Percentiles rank a stretch among this genome's conserved stretches.
phyloP scores from a whole-genome alignment of 1,140 invertebrate genomes.

The Dendrolimus punctatus region DNA sequence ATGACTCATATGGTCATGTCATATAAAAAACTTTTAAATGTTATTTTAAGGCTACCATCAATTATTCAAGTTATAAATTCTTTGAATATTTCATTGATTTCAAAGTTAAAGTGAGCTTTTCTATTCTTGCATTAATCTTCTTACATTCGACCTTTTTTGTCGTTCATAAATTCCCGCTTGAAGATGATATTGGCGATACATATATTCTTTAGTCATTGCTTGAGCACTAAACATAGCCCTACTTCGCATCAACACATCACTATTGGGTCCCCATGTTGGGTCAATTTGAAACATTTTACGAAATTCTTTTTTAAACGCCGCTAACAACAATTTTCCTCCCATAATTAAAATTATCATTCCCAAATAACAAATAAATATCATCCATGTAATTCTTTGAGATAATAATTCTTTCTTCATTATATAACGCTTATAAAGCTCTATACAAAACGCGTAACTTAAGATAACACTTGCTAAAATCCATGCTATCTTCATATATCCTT shows the following conservation, averaged over 20 bases:
- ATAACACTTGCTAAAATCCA: constrained; percentile 31
- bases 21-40: no score
- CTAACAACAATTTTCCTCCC: constrained; percentile 24
- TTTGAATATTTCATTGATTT: no score
- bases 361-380: constrained; percentile 6
- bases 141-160: constrained; percentile 36
- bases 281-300: constrained; percentile 23
- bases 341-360: constrained; percentile 13
- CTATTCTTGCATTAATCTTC: background rate
- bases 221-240: constrained; percentile 57
- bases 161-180: constrained; percentile 43
- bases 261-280: constrained; percentile 41
- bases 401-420: constrained; percentile 4
- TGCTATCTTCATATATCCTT: constrained; percentile 29
- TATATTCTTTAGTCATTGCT: constrained; percentile 64
- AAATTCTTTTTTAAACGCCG: constrained; percentile 20
- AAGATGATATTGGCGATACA: constrained; percentile 58
- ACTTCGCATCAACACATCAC: constrained; percentile 42
- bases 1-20: constrained; percentile 1
- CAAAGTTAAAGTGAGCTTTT: no score
- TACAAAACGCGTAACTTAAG: constrained; percentile 28
- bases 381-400: constrained; percentile 11
- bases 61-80: no score
- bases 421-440: constrained; percentile 22
- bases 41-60: no score